These are phyloP conservation scores for Bombyx mandarina DNA, from an alignment of 1,140 invertebrate genomes.

Conservation along the genomic window DNA sequence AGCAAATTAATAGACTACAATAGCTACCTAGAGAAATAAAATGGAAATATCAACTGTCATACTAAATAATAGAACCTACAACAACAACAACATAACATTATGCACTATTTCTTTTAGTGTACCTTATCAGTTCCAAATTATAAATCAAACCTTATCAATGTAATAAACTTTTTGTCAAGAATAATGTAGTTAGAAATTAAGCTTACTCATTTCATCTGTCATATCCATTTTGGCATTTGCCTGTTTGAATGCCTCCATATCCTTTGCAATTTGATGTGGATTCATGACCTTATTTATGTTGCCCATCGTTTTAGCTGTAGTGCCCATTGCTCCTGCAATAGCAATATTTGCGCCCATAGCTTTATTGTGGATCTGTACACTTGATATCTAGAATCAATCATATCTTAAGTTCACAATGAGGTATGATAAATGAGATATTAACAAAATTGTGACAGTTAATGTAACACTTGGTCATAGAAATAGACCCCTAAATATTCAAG, in stretches of 20 bases:
- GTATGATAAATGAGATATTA: too few species aligned
- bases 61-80: too few species aligned
- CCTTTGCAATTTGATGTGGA: slow-evolving; percentile 85
- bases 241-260: slow-evolving; percentile 86
- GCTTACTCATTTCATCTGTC: slow-evolving; percentile 94
- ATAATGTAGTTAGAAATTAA: background rate
- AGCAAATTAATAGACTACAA: background rate
- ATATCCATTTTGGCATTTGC: slow-evolving; percentile 92
- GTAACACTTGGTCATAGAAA: background rate
- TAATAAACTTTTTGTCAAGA: background rate
- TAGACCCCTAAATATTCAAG: background rate
- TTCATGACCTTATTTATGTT: slow-evolving; percentile 91
- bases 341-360: slow-evolving; percentile 90
- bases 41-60: too few species aligned
- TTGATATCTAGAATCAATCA: slow-evolving; percentile 73
- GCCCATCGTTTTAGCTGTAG: slow-evolving; percentile 89
- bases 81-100: too few species aligned
- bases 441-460: background rate
- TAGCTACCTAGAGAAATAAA: too few species aligned
- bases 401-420: too few species aligned
- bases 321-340: slow-evolving; percentile 87
- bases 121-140: too few species aligned
- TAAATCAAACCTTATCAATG: background rate
- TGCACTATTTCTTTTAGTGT: too few species aligned
- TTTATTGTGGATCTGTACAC: slow-evolving; percentile 88